A percentile compares a stretch with the other conserved stretches of the same genome.
phyloP scores from a whole-genome alignment of 2,888 invertebrate genomes.

The Sepiola atlantica region DNA sequence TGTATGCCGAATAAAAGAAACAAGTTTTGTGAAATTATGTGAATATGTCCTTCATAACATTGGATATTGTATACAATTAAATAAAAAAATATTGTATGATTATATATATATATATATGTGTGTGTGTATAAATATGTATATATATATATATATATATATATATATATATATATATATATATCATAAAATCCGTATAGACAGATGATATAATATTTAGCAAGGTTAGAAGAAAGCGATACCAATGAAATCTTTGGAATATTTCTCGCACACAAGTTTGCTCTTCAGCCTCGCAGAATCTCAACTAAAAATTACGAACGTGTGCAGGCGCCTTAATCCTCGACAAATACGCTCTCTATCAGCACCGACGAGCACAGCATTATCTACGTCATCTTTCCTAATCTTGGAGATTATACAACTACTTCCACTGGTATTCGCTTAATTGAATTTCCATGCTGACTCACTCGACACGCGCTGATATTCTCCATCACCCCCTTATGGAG shows the following conservation, averaged over 20 bases:
- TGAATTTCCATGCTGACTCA: neutral
- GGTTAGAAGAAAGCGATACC: neutral
- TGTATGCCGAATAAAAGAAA: no score
- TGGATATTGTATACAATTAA: no score
- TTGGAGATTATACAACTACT: neutral
- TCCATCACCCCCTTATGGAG: no score
- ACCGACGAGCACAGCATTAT: neutral
- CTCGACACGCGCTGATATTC: neutral
- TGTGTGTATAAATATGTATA: no score
- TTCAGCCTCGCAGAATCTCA: neutral
- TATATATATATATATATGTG: no score
- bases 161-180: no score
- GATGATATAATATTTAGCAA: neutral
- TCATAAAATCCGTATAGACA: no score
- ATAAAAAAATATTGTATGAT: no score
- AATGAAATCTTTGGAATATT: neutral
- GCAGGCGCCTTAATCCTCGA: neutral
- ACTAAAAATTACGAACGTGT: neutral
- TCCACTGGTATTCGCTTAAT: conserved; percentile 16
- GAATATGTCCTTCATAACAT: no score
- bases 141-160: no score
- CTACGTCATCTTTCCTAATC: conserved; percentile 8
- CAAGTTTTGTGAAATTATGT: no score
- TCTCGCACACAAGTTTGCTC: neutral
- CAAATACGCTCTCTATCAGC: conserved; percentile 18